These are phyloP conservation scores for Tiliacea citrago DNA, from an alignment of 2,888 invertebrate genomes.

Conservation along the genomic window DNA sequence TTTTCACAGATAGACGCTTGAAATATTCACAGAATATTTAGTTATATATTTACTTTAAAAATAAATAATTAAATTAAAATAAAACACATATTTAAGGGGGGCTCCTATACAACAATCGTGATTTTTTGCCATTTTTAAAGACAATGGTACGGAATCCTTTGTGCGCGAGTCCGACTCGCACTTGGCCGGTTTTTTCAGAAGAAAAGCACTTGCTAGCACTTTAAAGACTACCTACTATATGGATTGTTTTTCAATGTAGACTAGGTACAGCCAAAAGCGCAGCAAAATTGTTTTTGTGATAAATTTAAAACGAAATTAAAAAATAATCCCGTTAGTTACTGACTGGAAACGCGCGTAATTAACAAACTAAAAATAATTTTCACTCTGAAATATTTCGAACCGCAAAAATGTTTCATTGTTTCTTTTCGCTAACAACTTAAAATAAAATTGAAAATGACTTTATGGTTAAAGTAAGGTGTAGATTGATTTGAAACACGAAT, in stretches of 20 bases:
- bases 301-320: constrained; percentile 26
- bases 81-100: too few species aligned
- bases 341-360: constrained; percentile 29
- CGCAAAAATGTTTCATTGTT: constrained; percentile 8
- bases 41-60: too few species aligned
- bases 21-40: too few species aligned
- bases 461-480: not conserved
- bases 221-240: too few species aligned
- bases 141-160: too few species aligned
- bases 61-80: too few species aligned
- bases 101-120: too few species aligned
- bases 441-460: not conserved
- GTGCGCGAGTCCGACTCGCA: too few species aligned
- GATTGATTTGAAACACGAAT: not conserved
- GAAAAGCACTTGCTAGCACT: not conserved
- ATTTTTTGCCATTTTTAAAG: too few species aligned
- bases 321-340: constrained; percentile 30
- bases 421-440: not conserved
- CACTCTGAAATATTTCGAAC: constrained; percentile 15
- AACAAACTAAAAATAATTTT: constrained; percentile 42
- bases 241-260: not conserved
- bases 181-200: too few species aligned
- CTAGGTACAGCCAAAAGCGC: not conserved
- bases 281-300: not conserved
- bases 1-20: too few species aligned